These are phyloP conservation scores for Callorhinus ursinus DNA, from an alignment of 2,113 vertebrate species.

Conservation along the genomic window DNA sequence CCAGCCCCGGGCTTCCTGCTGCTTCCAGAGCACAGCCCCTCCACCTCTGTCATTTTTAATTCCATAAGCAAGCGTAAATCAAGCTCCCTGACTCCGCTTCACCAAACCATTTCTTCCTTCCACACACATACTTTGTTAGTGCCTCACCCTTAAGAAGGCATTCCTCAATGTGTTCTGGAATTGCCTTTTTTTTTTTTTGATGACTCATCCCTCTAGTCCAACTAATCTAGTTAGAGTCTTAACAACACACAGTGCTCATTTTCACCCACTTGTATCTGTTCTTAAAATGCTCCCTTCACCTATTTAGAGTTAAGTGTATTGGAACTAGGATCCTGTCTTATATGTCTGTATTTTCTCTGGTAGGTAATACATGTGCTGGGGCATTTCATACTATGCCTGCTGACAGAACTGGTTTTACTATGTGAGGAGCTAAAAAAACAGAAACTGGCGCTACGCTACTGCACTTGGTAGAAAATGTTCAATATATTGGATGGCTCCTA, in stretches of 20 bases:
- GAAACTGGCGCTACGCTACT: constrained; percentile 33
- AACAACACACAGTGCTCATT: background rate
- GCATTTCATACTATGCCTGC: constrained; percentile 45
- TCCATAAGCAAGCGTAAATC: background rate
- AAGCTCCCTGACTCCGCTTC: background rate
- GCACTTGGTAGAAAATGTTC: constrained; percentile 36
- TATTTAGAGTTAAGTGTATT: background rate
- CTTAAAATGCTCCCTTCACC: constrained; percentile 7
- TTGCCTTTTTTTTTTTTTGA: background rate
- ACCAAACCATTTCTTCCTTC: background rate
- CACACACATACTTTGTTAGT: background rate
- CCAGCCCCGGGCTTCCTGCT: background rate
- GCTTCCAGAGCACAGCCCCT: background rate
- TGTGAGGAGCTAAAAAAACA: constrained; percentile 43
- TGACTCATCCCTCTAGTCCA: background rate
- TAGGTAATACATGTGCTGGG: background rate
- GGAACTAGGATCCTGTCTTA: background rate
- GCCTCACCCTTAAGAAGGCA: background rate
- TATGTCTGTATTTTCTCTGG: background rate
- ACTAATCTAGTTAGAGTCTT: constrained; percentile 1
- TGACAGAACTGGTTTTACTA: constrained; percentile 64
- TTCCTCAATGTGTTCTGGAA: constrained; percentile 19
- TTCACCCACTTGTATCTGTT: background rate
- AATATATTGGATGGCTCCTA: constrained; percentile 50
- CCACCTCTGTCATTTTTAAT: background rate